Evolutionary conservation across 2,113 vertebrate species (phyloP).

Genomic region (Calyptomena viridis): DNA sequence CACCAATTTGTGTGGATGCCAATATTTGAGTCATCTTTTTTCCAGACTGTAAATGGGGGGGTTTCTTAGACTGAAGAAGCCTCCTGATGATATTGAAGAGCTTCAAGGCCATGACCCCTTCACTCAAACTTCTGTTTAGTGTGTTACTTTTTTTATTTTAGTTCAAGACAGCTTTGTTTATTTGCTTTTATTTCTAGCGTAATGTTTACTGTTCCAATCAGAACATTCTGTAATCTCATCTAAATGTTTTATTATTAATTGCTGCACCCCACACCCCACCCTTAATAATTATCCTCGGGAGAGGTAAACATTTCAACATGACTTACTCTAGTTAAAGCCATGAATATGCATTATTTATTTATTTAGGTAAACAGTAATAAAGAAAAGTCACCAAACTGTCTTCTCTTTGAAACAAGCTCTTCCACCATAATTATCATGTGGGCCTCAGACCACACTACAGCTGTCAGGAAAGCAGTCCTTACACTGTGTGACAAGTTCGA

Average conservation of each 20-base stretch:
- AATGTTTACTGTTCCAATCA: constrained; percentile 44
- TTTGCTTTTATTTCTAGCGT: constrained; percentile 29
- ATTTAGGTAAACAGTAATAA: constrained; percentile 55
- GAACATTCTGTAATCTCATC: constrained; percentile 19
- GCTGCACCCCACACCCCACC: background rate
- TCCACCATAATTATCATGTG: background rate
- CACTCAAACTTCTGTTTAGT: background rate
- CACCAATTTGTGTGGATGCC: background rate
- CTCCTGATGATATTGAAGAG: background rate
- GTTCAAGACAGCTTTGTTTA: constrained; percentile 1
- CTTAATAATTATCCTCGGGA: constrained; percentile 39
- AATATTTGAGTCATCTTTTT: background rate
- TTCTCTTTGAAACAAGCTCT: background rate
- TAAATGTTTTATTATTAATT: constrained; percentile 59
- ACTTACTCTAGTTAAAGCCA: constrained; percentile 39
- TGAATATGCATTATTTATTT: constrained; percentile 63
- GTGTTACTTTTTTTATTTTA: background rate
- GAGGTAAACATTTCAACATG: constrained; percentile 23
- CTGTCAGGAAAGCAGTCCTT: background rate
- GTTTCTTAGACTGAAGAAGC: background rate
- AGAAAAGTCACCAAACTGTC: background rate
- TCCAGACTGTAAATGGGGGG: background rate
- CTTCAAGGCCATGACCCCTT: background rate
- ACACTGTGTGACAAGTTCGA: fast-evolving
- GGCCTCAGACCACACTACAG: background rate